Evolutionary conservation across 2,888 invertebrate genomes (phyloP).

Genomic region (Erebia aethiops): DNA sequence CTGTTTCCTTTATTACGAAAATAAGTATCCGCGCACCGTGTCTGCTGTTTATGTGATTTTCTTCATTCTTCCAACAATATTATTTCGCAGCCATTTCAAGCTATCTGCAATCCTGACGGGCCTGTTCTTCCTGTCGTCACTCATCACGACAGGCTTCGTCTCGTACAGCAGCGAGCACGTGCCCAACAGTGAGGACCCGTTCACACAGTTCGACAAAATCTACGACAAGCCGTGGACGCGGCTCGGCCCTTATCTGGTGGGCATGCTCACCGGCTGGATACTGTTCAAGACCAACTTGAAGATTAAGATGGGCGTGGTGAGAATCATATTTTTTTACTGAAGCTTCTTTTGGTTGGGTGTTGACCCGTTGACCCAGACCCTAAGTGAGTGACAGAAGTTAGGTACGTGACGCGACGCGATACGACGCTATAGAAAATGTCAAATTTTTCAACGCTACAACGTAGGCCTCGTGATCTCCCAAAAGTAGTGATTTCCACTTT

Average conservation of each 20-base stretch:
- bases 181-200: conserved; percentile 90
- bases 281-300: conserved; percentile 92
- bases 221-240: conserved; percentile 96
- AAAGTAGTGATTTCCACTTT: too few relatives aligned
- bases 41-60: too few relatives aligned
- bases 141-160: conserved; percentile 90
- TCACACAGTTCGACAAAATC: conserved; percentile 93
- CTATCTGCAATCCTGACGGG: conserved; percentile 86
- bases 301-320: conserved; percentile 88
- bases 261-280: conserved; percentile 92
- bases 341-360: neutral
- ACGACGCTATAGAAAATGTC: too few relatives aligned
- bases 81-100: conserved; percentile 86
- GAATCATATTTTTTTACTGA: neutral
- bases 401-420: too few relatives aligned
- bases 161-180: conserved; percentile 91
- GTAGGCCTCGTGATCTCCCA: too few relatives aligned
- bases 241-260: conserved; percentile 91
- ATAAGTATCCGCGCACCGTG: too few relatives aligned
- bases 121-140: conserved; percentile 88
- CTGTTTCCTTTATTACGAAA: too few relatives aligned
- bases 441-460: too few relatives aligned
- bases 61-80: too few relatives aligned
- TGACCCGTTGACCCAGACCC: too few relatives aligned
- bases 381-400: too few relatives aligned